Percentiles rank a stretch among this genome's conserved stretches.
phyloP scores from a whole-genome alignment of 2,113 vertebrate genomes.

The Chionis minor region DNA sequence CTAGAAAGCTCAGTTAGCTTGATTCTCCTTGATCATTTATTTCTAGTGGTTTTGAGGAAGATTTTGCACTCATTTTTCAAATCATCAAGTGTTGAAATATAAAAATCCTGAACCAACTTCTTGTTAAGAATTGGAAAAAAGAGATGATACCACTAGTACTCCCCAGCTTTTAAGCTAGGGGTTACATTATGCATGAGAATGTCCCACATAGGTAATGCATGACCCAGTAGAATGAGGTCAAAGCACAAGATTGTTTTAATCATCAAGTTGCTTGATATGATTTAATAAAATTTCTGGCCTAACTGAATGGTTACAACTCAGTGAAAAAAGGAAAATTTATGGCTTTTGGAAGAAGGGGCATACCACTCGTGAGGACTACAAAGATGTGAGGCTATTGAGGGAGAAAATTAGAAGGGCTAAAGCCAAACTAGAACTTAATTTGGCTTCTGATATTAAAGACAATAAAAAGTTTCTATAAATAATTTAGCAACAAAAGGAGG shows the following conservation, averaged over 20 bases:
- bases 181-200: neutral
- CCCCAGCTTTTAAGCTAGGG: neutral
- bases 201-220: neutral
- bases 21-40: neutral
- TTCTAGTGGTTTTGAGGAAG: neutral
- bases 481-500: no score
- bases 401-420: no score
- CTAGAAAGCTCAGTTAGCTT: neutral
- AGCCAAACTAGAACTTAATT: no score
- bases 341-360: no score
- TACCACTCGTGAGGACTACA: no score
- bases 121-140: neutral
- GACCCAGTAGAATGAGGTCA: neutral
- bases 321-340: no score
- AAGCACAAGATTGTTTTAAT: neutral
- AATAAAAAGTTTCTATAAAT: no score
- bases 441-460: no score
- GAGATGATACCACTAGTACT: neutral
- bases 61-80: neutral
- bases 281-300: neutral
- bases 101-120: neutral
- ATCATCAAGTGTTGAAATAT: neutral
- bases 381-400: no score
- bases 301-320: no score
- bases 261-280: neutral